A percentile compares a stretch with the other conserved stretches of the same genome.
phyloP scores from a whole-genome alignment of 2,888 invertebrate species.

The Sclerodermus sp. region DNA sequence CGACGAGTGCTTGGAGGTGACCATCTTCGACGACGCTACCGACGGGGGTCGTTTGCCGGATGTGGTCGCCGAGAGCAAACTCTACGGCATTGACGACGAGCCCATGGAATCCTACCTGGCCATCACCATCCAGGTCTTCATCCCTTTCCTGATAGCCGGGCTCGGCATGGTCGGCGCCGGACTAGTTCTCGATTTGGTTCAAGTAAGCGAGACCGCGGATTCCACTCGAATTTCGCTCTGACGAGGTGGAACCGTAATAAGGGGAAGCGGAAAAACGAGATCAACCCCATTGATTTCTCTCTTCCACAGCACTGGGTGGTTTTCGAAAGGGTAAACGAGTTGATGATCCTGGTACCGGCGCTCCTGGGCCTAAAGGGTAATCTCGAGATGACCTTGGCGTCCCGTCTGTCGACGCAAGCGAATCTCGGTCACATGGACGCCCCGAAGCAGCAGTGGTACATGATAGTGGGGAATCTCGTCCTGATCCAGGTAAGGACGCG shows the following conservation, averaged over 20 bases:
- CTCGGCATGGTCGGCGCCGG: slow-evolving; percentile 81
- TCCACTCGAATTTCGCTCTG: no score
- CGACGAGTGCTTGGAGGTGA: slow-evolving; percentile 43
- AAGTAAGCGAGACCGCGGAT: slow-evolving; percentile 63
- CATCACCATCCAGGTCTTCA: slow-evolving; percentile 69
- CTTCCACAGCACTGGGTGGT: slow-evolving; percentile 69
- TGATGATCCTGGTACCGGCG: slow-evolving; percentile 79
- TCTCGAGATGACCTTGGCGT: slow-evolving; percentile 95
- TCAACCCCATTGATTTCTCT: no score
- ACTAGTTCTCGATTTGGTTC: slow-evolving; percentile 71
- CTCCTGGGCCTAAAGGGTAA: slow-evolving; percentile 87
- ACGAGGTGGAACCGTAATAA: no score
- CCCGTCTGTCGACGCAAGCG: slow-evolving; percentile 90
- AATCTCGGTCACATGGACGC: slow-evolving; percentile 78
- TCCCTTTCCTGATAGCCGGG: slow-evolving; percentile 75
- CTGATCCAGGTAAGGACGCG: slow-evolving; percentile 77
- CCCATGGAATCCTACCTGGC: slow-evolving; percentile 64
- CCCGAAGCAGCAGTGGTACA: slow-evolving; percentile 65
- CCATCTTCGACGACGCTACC: slow-evolving; percentile 43
- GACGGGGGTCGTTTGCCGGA: slow-evolving; percentile 62
- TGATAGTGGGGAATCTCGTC: slow-evolving; percentile 74
- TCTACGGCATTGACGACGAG: slow-evolving; percentile 54
- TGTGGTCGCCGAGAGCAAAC: slow-evolving; percentile 61
- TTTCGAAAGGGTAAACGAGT: slow-evolving; percentile 69
- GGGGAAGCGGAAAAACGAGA: no score